Percentiles rank a stretch among this genome's conserved stretches.
phyloP scores from a whole-genome alignment of 2,797 vertebrate genomes.

The Onychomys leucogaster region DNA sequence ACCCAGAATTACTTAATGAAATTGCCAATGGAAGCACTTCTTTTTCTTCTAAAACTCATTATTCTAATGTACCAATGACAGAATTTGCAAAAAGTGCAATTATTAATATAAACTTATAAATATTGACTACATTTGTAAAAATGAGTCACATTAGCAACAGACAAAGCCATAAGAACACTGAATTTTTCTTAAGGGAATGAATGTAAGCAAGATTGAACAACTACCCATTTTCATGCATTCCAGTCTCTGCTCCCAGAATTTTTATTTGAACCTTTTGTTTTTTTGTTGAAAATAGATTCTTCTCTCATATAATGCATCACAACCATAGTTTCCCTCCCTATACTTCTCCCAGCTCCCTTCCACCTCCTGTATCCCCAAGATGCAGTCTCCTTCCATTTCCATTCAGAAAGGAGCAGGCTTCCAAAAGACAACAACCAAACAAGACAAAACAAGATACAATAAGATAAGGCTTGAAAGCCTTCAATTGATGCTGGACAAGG shows the following conservation, averaged over 20 bases:
- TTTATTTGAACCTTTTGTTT: neutral
- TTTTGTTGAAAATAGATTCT: neutral
- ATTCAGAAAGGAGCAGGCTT: neutral
- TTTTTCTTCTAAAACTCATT: slow-evolving; percentile 55
- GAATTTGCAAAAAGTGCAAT: neutral
- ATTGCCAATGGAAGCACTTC: slow-evolving; percentile 21
- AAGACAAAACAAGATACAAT: neutral
- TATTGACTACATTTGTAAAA: slow-evolving; percentile 47
- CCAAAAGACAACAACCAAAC: neutral
- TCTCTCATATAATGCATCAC: neutral
- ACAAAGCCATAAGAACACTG: neutral
- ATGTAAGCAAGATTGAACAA: neutral
- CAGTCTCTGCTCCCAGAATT: neutral
- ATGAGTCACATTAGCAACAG: neutral
- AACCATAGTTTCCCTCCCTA: neutral
- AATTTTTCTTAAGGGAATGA: neutral
- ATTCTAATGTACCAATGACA: slow-evolving; percentile 49
- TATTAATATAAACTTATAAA: slow-evolving; percentile 22
- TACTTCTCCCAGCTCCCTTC: neutral
- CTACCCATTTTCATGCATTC: neutral
- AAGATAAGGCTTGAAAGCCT: neutral
- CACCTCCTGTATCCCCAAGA: neutral
- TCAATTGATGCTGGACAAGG: too few relatives aligned
- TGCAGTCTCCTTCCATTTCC: neutral
- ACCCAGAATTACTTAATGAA: slow-evolving; percentile 17